Conservation (phyloP, 2,797 vertebrate genomes). For the Phrynocephalus vlangalii region DNA sequence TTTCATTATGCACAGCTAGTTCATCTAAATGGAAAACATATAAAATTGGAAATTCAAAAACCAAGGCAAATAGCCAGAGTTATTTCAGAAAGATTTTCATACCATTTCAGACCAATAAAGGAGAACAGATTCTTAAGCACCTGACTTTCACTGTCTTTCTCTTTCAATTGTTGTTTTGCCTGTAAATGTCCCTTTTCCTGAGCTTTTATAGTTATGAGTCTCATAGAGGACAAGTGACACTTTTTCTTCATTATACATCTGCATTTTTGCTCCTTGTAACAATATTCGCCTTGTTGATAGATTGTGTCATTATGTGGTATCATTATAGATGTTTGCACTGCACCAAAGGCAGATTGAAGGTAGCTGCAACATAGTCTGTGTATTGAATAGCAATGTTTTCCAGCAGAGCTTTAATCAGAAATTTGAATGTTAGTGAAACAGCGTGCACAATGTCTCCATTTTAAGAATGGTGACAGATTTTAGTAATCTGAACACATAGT, state of each 20-base stretch:
- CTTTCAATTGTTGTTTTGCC: constrained; percentile 38
- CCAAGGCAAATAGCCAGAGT: not conserved
- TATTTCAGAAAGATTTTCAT: constrained; percentile 4
- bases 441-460: rapidly evolving
- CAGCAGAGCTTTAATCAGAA: constrained; percentile 39
- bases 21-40: constrained; percentile 48
- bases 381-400: constrained; percentile 70
- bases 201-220: constrained; percentile 56
- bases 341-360: constrained; percentile 69
- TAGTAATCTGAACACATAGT: constrained; percentile 33
- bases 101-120: constrained; percentile 1
- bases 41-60: constrained; percentile 39
- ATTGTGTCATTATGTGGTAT: constrained; percentile 67
- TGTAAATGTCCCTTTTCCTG: constrained; percentile 47
- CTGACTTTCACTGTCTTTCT: constrained; percentile 8
- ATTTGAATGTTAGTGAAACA: constrained; percentile 36
- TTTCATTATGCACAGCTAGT: not conserved
- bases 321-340: constrained; percentile 69
- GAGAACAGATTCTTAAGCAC: constrained; percentile 4
- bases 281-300: constrained; percentile 57
- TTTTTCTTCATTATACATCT: constrained; percentile 6
- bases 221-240: constrained; percentile 45
- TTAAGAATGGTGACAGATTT: not conserved
- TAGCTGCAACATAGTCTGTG: constrained; percentile 64
- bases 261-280: constrained; percentile 55